Evolutionary conservation across 2,888 invertebrate species (phyloP), one percentile per base, ranked within the genome.

Genomic region (Sialis lutaria): DNA sequence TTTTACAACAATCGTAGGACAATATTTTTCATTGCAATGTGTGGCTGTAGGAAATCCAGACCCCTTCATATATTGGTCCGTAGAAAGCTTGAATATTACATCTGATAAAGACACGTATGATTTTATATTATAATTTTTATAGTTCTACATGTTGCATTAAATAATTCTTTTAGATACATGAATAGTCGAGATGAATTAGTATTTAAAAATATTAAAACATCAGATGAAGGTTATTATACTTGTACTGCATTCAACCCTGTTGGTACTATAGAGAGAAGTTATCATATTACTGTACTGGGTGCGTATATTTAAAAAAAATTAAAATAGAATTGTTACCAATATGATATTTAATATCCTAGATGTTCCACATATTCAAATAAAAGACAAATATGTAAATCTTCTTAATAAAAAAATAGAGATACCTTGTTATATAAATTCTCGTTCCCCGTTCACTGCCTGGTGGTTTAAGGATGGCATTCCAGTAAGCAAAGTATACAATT

Each of bases 51-150:
- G 75, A 6, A 65, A 63, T 54, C 74, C 75, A 33, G 55, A 51
- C 42, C 81, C 82, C 1, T 61, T 62, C 30, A 61, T 79, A 1
- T 57, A 62, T 4, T 82, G 82, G 82, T 56, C 63, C 42, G 73
- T 72, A 53, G 72, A 76, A 51, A 66, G 64, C 2, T 54, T 54
- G n/a, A 64, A 68, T 0, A 37, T 70, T 22, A 22, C 22, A 2
- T 22, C 22, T 22, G 22, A 2, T 4, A 22, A 22, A 22, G 22
- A 22, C 2, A 22, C 22, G 22, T 22, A 22, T 22, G 22, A 22
- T 22, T 22, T 22, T 22, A 22, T 22, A 22, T 22, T 22, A 22
- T 22, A 22, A 22, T 22, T 22, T 22, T 22, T 22, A 22, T 22
- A 22, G 22, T 22, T 4, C 2, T 22, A 22, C 22, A 2, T 22